Evolutionary conservation across 2,888 invertebrate genomes (phyloP).

Genomic region (Eutolmus rufibarbis): DNA sequence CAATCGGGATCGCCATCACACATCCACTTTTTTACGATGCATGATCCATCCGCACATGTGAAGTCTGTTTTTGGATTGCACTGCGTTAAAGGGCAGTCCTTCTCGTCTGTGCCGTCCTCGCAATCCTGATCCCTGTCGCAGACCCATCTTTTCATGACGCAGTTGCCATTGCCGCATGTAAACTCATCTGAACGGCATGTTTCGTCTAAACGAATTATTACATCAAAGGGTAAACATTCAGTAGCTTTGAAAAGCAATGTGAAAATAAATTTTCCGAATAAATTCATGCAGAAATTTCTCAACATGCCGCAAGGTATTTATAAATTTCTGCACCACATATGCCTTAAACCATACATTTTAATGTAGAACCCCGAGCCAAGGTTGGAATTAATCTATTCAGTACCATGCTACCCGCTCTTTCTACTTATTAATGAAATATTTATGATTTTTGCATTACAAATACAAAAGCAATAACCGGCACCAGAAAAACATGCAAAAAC

Average conservation of each 20-base stretch:
- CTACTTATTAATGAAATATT: neutral
- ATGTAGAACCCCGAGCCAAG: neutral
- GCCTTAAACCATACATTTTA: neutral
- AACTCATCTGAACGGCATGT: slow-evolving; percentile 92
- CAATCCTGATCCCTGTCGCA: slow-evolving; percentile 90
- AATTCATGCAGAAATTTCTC: neutral
- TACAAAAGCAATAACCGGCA: neutral
- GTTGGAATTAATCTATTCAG: neutral
- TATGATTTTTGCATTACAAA: neutral
- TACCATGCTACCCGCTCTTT: neutral
- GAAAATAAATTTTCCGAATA: neutral
- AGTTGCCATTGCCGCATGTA: slow-evolving; percentile 88
- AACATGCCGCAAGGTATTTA: neutral
- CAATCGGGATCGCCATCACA: slow-evolving; percentile 92
- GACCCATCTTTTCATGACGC: slow-evolving; percentile 85
- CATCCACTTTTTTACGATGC: slow-evolving; percentile 80
- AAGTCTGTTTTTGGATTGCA: slow-evolving; percentile 78
- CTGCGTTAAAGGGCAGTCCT: slow-evolving; percentile 73
- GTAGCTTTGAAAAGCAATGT: slow-evolving; percentile 24
- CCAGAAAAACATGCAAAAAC: neutral
- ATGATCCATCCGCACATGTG: slow-evolving; percentile 76
- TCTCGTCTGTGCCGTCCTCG: slow-evolving; percentile 84
- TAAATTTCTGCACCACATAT: neutral
- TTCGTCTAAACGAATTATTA: slow-evolving; percentile 69
- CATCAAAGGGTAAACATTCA: slow-evolving; percentile 39